Percentiles rank a stretch among this genome's conserved stretches.
These are phyloP conservation scores for Blastobasis adustella DNA, from an alignment of 2,888 invertebrate species.

Conservation along the genomic window DNA sequence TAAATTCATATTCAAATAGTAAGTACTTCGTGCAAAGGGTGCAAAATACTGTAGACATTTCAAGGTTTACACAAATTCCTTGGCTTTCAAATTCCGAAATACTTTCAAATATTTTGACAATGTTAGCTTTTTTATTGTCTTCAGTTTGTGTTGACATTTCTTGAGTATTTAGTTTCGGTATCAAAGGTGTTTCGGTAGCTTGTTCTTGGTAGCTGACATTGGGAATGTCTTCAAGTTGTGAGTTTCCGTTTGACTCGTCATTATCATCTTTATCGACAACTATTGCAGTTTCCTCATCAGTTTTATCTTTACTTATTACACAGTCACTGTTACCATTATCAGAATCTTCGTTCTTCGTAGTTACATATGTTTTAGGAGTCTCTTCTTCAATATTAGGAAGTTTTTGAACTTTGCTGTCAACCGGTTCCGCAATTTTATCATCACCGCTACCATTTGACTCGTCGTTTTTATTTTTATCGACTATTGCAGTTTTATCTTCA, in stretches of 20 bases:
- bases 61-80: constrained; percentile 24
- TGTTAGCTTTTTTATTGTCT: neutral
- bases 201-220: neutral
- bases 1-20: constrained; percentile 10
- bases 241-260: neutral
- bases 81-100: constrained; percentile 17
- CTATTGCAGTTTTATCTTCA: neutral
- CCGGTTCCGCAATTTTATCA: too few relatives aligned
- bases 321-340: neutral
- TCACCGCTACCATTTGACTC: neutral
- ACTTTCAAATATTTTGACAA: constrained; percentile 16
- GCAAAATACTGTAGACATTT: constrained; percentile 20
- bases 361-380: too few relatives aligned
- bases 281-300: neutral
- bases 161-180: neutral
- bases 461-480: neutral
- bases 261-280: neutral
- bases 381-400: too few relatives aligned
- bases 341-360: neutral
- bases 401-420: too few relatives aligned
- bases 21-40: constrained; percentile 19
- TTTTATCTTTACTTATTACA: neutral
- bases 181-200: neutral
- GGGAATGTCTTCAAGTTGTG: neutral
- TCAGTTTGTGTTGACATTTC: neutral